These are phyloP conservation scores for Bhutanitis thaidina DNA, from an alignment of 2,888 invertebrate genomes.

Conservation along the genomic window DNA sequence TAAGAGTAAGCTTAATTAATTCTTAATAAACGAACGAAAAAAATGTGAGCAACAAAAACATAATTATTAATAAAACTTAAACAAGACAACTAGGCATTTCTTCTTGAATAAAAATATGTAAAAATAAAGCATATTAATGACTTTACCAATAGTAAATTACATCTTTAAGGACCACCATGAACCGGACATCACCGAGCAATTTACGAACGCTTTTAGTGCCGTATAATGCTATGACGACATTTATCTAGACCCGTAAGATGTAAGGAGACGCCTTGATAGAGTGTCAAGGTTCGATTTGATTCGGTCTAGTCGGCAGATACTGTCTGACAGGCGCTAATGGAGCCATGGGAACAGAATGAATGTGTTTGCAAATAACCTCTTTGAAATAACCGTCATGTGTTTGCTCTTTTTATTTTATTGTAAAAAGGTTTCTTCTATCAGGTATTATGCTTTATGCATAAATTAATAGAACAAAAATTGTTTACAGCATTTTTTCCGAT, in stretches of 20 bases:
- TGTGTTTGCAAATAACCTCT: constrained; percentile 21
- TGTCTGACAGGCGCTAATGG: constrained; percentile 68
- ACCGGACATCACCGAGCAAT: constrained; percentile 1
- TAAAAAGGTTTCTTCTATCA: too few relatives aligned
- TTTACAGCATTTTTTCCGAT: too few relatives aligned
- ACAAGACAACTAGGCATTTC: too few relatives aligned
- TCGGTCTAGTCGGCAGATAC: constrained; percentile 44
- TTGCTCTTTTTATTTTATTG: too few relatives aligned
- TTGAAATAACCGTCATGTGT: not conserved
- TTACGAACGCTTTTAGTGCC: constrained; percentile 43
- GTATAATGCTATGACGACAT: constrained; percentile 46
- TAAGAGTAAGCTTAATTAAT: too few relatives aligned
- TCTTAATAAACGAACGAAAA: too few relatives aligned
- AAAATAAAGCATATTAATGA: too few relatives aligned
- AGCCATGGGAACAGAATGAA: constrained; percentile 44
- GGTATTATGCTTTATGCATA: not conserved
- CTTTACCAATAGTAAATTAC: not conserved
- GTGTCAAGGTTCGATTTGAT: constrained; percentile 52
- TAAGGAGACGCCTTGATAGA: constrained; percentile 45
- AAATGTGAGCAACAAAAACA: too few relatives aligned
- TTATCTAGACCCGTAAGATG: constrained; percentile 52
- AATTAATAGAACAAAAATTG: too few relatives aligned
- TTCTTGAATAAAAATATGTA: too few relatives aligned
- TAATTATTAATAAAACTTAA: too few relatives aligned
- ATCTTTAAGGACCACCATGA: constrained; percentile 10